Base-by-base conservation (phyloP, 2,888 invertebrate species). In the Adela reaumurella region DNA sequence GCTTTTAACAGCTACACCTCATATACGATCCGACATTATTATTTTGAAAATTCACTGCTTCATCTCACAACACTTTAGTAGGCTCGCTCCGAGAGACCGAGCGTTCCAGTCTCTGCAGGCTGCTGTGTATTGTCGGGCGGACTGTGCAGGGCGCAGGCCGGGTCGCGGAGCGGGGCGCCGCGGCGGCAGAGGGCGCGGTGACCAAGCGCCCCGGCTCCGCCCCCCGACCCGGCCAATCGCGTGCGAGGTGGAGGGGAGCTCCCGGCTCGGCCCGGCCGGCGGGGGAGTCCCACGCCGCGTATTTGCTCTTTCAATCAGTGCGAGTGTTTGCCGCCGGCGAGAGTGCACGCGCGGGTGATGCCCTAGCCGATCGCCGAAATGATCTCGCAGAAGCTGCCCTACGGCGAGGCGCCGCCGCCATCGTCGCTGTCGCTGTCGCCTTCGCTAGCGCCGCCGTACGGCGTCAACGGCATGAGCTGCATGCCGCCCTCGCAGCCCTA, bases 391-490 rank as follows among this genome's bases (percentile, higher is more conserved):
- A 86, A 86, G 74, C 76, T 86, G 66, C 79, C 86, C 65, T 87
- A 86, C 74, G 80, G 84, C 70, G 85, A 86, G 72, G 80, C 83
- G 68, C 82, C 80, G 67, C 81, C 83, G 67, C 81, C 83, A 62
- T 81, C 83, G 66, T 69, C 83, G 67, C 85, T 86, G 64, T 84
- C 86, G 59, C 83, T 88, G 81, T 85, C 87, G 58, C 87, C 88
- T 59, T 74, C 80, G 61, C 87, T 91, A 79, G 87, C 90, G 62
- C 87, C 90, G 53, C 86, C 89, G 45, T 92, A 92, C 72, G 82
- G 83, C 53, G 90, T 91, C 74, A 91, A 90, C 72, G 84, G 89
- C 46, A 89, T 90, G 88, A 85, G 88, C 58, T 86, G 86, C 71
- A 86, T 90, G 68, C 73, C 85, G 66, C 87, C 86, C 46, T 85